phyloP scores from a whole-genome alignment of 2,113 vertebrate genomes.

The Labrus mixtus region DNA sequence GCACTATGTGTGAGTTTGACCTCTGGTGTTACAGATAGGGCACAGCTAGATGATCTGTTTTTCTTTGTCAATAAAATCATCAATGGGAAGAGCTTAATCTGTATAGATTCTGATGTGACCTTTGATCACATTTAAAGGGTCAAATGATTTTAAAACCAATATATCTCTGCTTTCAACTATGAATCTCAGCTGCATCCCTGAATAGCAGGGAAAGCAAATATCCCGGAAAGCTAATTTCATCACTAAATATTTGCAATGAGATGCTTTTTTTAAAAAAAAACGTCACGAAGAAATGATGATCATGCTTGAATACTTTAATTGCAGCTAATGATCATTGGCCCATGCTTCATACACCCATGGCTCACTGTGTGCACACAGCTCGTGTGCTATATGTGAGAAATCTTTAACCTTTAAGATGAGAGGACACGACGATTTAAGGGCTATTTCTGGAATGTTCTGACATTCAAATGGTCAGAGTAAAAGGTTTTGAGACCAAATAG shows the following conservation, averaged over 20 bases:
- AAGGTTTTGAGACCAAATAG: slow-evolving; percentile 39
- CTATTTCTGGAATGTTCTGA: slow-evolving; percentile 57
- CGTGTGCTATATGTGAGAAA: slow-evolving; percentile 12
- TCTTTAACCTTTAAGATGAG: slow-evolving; percentile 59
- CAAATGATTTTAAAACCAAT: not conserved
- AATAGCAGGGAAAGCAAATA: not conserved
- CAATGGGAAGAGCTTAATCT: slow-evolving; percentile 24
- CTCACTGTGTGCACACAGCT: slow-evolving; percentile 8
- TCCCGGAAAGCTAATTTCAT: not conserved
- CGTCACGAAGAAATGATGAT: not conserved
- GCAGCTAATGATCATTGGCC: slow-evolving; percentile 12
- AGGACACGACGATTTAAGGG: slow-evolving; percentile 12
- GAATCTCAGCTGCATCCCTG: not conserved
- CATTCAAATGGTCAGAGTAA: slow-evolving; percentile 53
- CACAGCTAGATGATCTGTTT: slow-evolving; percentile 15
- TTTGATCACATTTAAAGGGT: slow-evolving; percentile 23
- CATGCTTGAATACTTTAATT: not conserved
- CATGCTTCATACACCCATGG: not conserved
- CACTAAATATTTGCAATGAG: not conserved
- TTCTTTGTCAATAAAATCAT: not conserved
- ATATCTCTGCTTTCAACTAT: not conserved
- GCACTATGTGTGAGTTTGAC: not conserved
- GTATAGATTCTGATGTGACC: slow-evolving; percentile 29
- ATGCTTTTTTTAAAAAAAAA: slow-evolving; percentile 1
- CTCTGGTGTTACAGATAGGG: slow-evolving; percentile 17